Percentiles rank a stretch among this genome's conserved stretches.
Evolutionary conservation across 2,888 invertebrate species (phyloP).

Genomic region (Azorinus chamasolen): DNA sequence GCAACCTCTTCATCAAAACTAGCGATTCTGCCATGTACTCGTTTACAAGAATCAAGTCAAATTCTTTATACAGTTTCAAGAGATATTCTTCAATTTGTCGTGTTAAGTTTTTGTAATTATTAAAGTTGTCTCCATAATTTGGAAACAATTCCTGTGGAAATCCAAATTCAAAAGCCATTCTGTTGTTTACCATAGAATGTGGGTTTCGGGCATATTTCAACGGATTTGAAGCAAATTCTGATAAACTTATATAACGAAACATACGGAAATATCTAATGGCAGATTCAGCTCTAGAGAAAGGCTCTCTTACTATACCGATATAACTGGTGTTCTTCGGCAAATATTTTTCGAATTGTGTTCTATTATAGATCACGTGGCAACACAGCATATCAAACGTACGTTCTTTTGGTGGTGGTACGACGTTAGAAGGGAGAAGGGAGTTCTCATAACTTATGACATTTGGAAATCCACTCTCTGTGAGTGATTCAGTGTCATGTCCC

Average conservation of each 20-base stretch:
- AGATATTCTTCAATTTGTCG: slow-evolving; percentile 45
- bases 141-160: slow-evolving; percentile 57
- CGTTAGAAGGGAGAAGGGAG: slow-evolving; percentile 26
- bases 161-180: slow-evolving; percentile 68
- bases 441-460: slow-evolving; percentile 58
- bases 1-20: slow-evolving; percentile 64
- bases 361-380: slow-evolving; percentile 66
- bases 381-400: slow-evolving; percentile 64
- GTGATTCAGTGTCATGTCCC: slow-evolving; percentile 36
- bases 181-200: slow-evolving; percentile 56
- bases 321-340: slow-evolving; percentile 63
- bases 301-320: slow-evolving; percentile 68
- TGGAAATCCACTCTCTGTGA: slow-evolving; percentile 28
- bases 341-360: slow-evolving; percentile 47
- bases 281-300: slow-evolving; percentile 60
- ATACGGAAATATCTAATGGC: slow-evolving; percentile 53
- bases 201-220: slow-evolving; percentile 26
- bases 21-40: slow-evolving; percentile 73
- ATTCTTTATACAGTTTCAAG: slow-evolving; percentile 54
- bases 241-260: slow-evolving; percentile 28
- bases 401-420: slow-evolving; percentile 60
- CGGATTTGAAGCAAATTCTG: slow-evolving; percentile 49
- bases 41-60: slow-evolving; percentile 69
- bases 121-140: background rate
- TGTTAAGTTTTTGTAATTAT: background rate